Conservation (phyloP, 2,113 vertebrate genomes). For the Tinamus guttatus region DNA sequence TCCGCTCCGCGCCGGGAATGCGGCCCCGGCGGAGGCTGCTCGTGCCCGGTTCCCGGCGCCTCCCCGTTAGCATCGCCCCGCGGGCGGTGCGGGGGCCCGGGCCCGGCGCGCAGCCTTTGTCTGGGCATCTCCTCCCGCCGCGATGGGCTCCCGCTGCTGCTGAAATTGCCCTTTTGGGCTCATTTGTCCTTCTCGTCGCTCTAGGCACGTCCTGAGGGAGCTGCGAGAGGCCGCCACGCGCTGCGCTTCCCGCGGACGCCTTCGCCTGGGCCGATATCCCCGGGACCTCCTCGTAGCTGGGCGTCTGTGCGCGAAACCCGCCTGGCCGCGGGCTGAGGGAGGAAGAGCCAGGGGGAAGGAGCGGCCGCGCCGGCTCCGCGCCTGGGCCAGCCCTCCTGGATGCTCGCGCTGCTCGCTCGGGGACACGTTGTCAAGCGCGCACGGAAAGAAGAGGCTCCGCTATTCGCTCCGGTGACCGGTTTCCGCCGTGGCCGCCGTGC, state of each 20-base stretch:
- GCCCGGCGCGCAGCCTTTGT: slow-evolving; percentile 69
- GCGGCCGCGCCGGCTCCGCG: background rate
- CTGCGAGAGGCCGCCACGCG: slow-evolving; percentile 1
- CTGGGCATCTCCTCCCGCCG: slow-evolving; percentile 62
- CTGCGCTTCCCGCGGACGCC: slow-evolving; percentile 55
- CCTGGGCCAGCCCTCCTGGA: slow-evolving; percentile 61
- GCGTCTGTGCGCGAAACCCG: slow-evolving; percentile 4
- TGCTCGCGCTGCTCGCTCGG: background rate
- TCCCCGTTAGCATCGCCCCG: no score
- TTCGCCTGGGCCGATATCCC: background rate
- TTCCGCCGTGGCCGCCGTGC: slow-evolving; percentile 32
- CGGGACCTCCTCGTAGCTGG: background rate
- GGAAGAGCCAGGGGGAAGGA: slow-evolving; percentile 47
- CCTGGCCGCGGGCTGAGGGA: slow-evolving; percentile 43
- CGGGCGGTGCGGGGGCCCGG: no score
- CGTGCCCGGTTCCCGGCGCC: background rate
- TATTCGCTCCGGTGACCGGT: background rate
- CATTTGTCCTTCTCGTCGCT: background rate
- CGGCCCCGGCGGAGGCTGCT: no score
- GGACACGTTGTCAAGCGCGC: slow-evolving; percentile 5
- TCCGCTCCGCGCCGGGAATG: no score
- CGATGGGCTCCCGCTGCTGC: slow-evolving; percentile 49
- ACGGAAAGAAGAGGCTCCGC: background rate
- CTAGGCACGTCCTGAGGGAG: slow-evolving; percentile 72
- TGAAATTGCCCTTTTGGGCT: slow-evolving; percentile 21